A percentile compares a stretch with the other conserved stretches of the same genome.
phyloP scores from a whole-genome alignment of 2,797 vertebrate genomes.

The Crocidura indochinensis region DNA sequence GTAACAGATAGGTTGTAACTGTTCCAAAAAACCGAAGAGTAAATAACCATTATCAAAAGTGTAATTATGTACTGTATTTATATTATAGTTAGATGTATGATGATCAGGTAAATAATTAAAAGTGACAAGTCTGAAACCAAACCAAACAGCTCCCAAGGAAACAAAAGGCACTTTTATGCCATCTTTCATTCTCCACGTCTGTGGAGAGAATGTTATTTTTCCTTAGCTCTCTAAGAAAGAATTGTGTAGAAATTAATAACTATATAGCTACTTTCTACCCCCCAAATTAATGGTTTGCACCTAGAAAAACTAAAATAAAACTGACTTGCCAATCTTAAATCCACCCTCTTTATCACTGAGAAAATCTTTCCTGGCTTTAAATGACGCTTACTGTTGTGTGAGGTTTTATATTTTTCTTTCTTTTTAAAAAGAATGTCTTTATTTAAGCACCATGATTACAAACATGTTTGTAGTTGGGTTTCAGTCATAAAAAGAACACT shows the following conservation, averaged over 20 bases:
- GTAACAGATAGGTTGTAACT: constrained; percentile 75
- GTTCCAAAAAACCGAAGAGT: constrained; percentile 67
- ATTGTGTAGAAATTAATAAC: constrained; percentile 54
- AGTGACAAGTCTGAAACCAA: constrained; percentile 66
- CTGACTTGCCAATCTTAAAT: constrained; percentile 40
- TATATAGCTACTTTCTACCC: not conserved
- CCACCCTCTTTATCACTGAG: constrained; percentile 41
- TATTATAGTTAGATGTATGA: constrained; percentile 59
- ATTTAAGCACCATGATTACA: too few relatives aligned
- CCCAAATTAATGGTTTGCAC: constrained; percentile 63
- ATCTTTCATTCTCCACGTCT: constrained; percentile 12
- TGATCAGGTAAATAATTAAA: constrained; percentile 74
- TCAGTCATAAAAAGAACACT: too few relatives aligned
- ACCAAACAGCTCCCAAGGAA: constrained; percentile 63
- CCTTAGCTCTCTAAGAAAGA: constrained; percentile 47
- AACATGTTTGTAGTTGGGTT: too few relatives aligned
- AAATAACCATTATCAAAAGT: constrained; percentile 72
- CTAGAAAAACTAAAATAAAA: constrained; percentile 66
- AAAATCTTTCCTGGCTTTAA: constrained; percentile 54
- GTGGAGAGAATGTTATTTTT: constrained; percentile 22
- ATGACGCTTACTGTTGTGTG: constrained; percentile 13
- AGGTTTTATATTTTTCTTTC: not conserved
- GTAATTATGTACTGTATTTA: constrained; percentile 63
- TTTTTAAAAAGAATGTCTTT: too few relatives aligned
- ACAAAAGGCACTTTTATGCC: constrained; percentile 59